These are phyloP conservation scores for Brachynemurus nebulosus DNA, from an alignment of 2,888 invertebrate species.

Conservation along the genomic window DNA sequence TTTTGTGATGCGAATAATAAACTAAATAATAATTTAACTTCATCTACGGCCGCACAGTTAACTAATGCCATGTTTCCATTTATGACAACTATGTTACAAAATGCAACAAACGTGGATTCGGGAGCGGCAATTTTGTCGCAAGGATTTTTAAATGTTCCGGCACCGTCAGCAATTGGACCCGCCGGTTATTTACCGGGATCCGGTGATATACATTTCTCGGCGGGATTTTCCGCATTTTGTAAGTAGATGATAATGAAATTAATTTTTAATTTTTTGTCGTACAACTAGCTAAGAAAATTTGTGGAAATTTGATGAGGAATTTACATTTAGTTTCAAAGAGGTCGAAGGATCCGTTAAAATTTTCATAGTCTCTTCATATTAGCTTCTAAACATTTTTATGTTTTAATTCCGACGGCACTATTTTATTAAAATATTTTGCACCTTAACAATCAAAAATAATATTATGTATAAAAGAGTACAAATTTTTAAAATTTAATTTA, in stretches of 20 bases:
- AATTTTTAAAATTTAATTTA: no score
- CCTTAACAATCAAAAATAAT: no score
- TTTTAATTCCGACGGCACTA: no score
- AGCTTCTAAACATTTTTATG: no score
- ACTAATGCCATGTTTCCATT: constrained; percentile 1
- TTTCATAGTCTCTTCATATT: no score
- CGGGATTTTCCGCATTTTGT: constrained; percentile 43
- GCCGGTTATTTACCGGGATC: background rate
- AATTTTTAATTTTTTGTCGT: background rate
- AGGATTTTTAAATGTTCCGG: constrained; percentile 23
- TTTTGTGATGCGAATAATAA: background rate
- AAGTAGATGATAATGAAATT: constrained; percentile 31
- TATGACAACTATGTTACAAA: constrained; percentile 3
- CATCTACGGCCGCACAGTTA: no score
- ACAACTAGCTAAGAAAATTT: no score
- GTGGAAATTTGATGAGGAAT: no score
- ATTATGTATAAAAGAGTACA: no score
- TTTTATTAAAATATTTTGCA: no score
- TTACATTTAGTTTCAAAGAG: no score
- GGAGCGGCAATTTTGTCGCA: constrained; percentile 5
- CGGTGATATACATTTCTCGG: constrained; percentile 41
- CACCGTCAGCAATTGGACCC: constrained; percentile 22
- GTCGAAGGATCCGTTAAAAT: no score
- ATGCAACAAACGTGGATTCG: constrained; percentile 3
- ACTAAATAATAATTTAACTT: background rate